A percentile compares a stretch with the other conserved stretches of the same genome.
Conservation (phyloP, 2,888 invertebrate genomes). For the Globia sparganii region DNA sequence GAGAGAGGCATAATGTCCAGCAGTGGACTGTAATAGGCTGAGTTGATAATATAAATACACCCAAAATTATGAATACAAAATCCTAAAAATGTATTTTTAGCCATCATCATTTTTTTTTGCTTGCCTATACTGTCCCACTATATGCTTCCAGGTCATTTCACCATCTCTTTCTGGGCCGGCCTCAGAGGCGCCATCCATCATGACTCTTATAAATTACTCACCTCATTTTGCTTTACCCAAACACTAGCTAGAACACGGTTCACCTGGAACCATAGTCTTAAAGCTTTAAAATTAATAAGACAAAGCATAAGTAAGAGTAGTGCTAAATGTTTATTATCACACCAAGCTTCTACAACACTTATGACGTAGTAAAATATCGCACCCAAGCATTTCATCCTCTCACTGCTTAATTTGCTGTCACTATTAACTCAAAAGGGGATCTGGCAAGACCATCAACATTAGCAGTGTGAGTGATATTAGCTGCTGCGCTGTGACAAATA, state of each 20-base stretch:
- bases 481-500: conserved; percentile 35
- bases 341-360: neutral
- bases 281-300: neutral
- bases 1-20: too few species aligned
- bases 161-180: too few species aligned
- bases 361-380: conserved; percentile 19
- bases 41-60: too few species aligned
- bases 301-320: neutral
- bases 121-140: too few species aligned
- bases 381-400: conserved; percentile 18
- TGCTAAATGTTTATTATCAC: neutral
- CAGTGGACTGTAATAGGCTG: too few species aligned
- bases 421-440: conserved; percentile 45
- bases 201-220: neutral
- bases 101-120: too few species aligned
- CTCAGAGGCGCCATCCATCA: too few species aligned
- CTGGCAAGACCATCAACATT: conserved; percentile 46
- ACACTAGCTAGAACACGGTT: neutral
- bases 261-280: too few species aligned
- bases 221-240: neutral
- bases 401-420: conserved; percentile 33
- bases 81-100: too few species aligned
- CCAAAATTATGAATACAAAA: too few species aligned
- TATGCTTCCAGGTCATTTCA: too few species aligned
- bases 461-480: conserved; percentile 42